phyloP scores from a whole-genome alignment of 2,113 vertebrate genomes.

The Clarias batrachus region DNA sequence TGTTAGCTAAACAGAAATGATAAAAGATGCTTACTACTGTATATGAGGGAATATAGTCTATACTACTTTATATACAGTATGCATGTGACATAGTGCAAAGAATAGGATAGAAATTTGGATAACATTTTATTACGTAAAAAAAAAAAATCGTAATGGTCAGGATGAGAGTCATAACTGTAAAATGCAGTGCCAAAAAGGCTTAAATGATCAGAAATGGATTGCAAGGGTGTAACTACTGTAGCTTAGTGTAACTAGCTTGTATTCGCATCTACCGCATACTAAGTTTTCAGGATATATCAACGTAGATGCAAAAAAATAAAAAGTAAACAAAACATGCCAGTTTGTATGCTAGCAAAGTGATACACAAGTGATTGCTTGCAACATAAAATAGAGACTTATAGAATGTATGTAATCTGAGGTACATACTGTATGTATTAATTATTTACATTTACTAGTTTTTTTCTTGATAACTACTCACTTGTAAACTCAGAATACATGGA shows the following conservation, averaged over 20 bases:
- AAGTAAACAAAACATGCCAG: too few species aligned
- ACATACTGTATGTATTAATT: neutral
- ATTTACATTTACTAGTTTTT: neutral
- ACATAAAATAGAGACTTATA: neutral
- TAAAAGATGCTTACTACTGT: too few species aligned
- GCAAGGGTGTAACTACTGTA: neutral
- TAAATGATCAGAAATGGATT: neutral
- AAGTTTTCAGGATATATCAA: neutral
- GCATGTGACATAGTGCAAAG: too few species aligned
- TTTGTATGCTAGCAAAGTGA: neutral
- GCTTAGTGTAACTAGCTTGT: neutral
- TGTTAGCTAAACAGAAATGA: too few species aligned
- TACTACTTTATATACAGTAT: too few species aligned
- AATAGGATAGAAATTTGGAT: too few species aligned
- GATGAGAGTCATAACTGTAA: neutral
- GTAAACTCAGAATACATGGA: neutral
- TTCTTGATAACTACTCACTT: neutral
- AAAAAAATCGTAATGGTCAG: neutral
- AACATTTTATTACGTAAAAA: neutral
- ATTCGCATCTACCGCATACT: neutral
- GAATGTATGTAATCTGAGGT: neutral
- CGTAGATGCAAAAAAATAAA: too few species aligned
- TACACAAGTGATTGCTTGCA: neutral
- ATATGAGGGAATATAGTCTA: too few species aligned
- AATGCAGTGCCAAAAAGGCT: neutral